Evolutionary conservation across 2,888 invertebrate species (phyloP).

Genomic region (Hydrotaea diabolus): DNA sequence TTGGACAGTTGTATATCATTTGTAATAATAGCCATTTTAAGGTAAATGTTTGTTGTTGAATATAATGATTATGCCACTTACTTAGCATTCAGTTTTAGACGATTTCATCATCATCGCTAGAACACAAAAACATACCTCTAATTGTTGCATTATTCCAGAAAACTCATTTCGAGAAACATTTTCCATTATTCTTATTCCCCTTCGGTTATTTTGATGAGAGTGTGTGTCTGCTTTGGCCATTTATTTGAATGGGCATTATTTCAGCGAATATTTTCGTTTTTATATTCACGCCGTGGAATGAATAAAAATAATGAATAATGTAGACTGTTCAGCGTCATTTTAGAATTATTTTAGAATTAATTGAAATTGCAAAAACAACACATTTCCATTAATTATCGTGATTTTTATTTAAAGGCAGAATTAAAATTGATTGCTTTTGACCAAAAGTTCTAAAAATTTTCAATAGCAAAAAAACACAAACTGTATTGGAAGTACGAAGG

Average conservation of each 20-base stretch:
- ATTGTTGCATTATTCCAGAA: conserved; percentile 45
- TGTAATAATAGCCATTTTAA: conserved; percentile 21
- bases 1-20: conserved; percentile 13
- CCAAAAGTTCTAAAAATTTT: too few species aligned
- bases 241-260: conserved; percentile 3
- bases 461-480: too few species aligned
- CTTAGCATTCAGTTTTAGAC: not conserved
- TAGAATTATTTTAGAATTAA: too few species aligned
- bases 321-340: too few species aligned
- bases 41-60: conserved; percentile 40
- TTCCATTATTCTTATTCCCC: conserved; percentile 53
- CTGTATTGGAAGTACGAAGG: too few species aligned
- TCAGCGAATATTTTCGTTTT: not conserved
- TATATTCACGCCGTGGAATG: too few species aligned
- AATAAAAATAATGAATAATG: too few species aligned
- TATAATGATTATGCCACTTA: not conserved
- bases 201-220: not conserved
- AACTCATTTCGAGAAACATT: conserved; percentile 46
- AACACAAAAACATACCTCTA: conserved; percentile 41
- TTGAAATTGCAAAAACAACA: too few species aligned
- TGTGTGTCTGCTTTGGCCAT: not conserved
- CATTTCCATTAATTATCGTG: too few species aligned
- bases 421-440: too few species aligned
- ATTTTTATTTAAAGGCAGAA: too few species aligned
- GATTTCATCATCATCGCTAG: not conserved